Evolutionary conservation across 2,113 vertebrate genomes (phyloP).

Genomic region (Xenopus laevis): DNA sequence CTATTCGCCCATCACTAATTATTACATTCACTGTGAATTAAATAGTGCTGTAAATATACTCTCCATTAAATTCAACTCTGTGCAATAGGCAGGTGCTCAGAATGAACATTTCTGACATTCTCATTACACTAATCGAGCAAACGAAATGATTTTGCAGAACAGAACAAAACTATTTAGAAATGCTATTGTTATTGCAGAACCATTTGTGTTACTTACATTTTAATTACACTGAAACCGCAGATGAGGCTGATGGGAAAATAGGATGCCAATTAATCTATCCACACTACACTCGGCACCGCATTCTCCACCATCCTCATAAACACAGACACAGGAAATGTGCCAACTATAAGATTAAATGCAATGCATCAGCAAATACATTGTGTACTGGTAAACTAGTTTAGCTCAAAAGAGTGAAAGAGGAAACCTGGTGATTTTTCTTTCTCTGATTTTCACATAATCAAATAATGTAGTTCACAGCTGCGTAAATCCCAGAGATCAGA

Average conservation of each 20-base stretch:
- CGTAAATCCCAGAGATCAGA: background rate
- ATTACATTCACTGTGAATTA: too few relatives aligned
- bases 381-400: background rate
- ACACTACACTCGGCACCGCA: background rate
- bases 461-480: background rate
- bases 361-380: background rate
- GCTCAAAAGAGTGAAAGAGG: background rate
- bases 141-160: too few relatives aligned
- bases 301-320: background rate
- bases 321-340: background rate
- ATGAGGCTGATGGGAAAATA: background rate
- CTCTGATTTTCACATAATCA: background rate
- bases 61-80: too few relatives aligned
- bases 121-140: too few relatives aligned
- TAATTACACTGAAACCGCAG: background rate
- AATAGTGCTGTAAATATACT: too few relatives aligned
- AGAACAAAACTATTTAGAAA: too few relatives aligned
- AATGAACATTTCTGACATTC: too few relatives aligned
- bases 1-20: too few relatives aligned
- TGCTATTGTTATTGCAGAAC: background rate
- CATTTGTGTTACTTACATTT: background rate
- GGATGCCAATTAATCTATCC: background rate
- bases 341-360: background rate
- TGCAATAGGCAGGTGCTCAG: too few relatives aligned
- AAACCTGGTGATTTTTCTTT: background rate